These are phyloP conservation scores for Thymelicus sylvestris DNA, from an alignment of 2,888 invertebrate genomes.

Conservation along the genomic window DNA sequence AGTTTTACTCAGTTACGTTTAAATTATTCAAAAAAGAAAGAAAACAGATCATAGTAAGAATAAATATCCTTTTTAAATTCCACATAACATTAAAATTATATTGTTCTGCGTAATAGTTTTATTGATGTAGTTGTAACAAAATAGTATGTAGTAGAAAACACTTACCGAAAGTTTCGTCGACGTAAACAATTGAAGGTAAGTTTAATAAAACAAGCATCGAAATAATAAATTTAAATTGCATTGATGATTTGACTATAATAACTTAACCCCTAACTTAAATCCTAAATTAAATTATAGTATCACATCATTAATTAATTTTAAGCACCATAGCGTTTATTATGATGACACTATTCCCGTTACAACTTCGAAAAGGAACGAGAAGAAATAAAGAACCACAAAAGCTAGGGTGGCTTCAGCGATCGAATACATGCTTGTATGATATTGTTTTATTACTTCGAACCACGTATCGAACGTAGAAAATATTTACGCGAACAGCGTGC, in stretches of 20 bases:
- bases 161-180: slow-evolving; percentile 25
- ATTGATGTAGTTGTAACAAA: neutral
- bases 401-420: slow-evolving; percentile 79
- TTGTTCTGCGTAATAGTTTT: too few species aligned
- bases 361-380: slow-evolving; percentile 78
- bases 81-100: too few species aligned
- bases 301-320: slow-evolving; percentile 66
- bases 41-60: too few species aligned
- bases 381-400: slow-evolving; percentile 74
- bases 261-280: slow-evolving; percentile 59
- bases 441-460: slow-evolving; percentile 11
- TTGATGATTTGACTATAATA: slow-evolving; percentile 69
- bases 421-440: slow-evolving; percentile 71
- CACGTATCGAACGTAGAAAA: slow-evolving; percentile 42
- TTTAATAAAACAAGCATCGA: neutral
- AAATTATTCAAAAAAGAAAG: too few species aligned
- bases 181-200: slow-evolving; percentile 6
- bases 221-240: slow-evolving; percentile 57
- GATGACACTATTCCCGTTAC: slow-evolving; percentile 69
- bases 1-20: too few species aligned
- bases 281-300: slow-evolving; percentile 58
- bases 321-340: slow-evolving; percentile 55
- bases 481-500: slow-evolving; percentile 57
- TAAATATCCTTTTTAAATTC: too few species aligned
- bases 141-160: neutral